A percentile compares a stretch with the other conserved stretches of the same genome.
phyloP scores from a whole-genome alignment of 53 echinoderm and acorn worm species.

The Antedon mediterranea region DNA sequence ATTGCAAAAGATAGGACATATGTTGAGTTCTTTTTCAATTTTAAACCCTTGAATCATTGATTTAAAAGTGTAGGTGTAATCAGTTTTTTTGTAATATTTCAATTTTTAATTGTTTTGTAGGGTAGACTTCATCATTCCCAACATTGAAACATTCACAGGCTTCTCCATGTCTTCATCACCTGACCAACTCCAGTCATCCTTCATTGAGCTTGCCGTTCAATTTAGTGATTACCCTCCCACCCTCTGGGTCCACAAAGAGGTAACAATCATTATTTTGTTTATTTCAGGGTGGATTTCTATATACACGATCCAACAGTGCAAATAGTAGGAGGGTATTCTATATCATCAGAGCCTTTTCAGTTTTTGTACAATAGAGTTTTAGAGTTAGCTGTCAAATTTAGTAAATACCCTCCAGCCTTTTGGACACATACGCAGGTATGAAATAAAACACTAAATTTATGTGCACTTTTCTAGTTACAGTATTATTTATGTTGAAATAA shows the following conservation, averaged over 20 bases:
- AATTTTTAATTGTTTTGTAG: no score
- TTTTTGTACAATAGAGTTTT: slow-evolving; percentile 25
- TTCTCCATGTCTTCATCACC: slow-evolving; percentile 58
- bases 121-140: slow-evolving; percentile 75
- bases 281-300: slow-evolving; percentile 80
- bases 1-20: no score
- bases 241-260: slow-evolving; percentile 63
- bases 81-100: background rate
- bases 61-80: no score
- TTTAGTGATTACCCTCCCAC: slow-evolving; percentile 68
- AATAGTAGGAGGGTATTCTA: slow-evolving; percentile 81
- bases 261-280: slow-evolving; percentile 2
- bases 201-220: slow-evolving; percentile 55
- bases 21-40: no score
- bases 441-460: background rate
- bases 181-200: slow-evolving; percentile 18
- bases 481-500: no score
- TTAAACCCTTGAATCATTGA: no score
- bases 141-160: slow-evolving; percentile 59
- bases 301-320: slow-evolving; percentile 37
- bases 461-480: no score
- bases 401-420: slow-evolving; percentile 57
- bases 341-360: slow-evolving; percentile 43
- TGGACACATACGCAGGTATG: slow-evolving; percentile 88
- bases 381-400: slow-evolving; percentile 69